Evolutionary conservation across 2,113 vertebrate genomes (phyloP).

Genomic region (Ameiurus melas): DNA sequence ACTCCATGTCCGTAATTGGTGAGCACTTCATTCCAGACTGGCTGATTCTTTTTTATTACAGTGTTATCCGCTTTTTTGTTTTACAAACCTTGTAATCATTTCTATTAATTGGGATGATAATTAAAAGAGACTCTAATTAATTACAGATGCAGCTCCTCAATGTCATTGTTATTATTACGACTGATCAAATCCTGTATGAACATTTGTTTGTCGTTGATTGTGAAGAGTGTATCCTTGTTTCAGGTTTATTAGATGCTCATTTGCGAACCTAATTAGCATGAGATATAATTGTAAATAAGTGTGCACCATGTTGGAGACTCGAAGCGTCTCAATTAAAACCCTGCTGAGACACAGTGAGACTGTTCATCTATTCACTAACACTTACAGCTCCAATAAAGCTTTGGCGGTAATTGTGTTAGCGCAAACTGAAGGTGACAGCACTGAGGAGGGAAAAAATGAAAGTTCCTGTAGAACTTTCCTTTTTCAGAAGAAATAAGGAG

Average conservation of each 20-base stretch:
- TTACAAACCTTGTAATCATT: background rate
- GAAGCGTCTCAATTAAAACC: conserved; percentile 39
- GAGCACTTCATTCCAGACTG: background rate
- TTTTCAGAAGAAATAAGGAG: too few species aligned
- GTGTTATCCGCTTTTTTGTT: background rate
- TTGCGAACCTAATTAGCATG: conserved; percentile 58
- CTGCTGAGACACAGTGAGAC: background rate
- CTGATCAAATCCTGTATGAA: background rate
- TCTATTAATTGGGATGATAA: conserved; percentile 1
- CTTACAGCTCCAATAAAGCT: background rate
- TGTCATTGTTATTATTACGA: background rate
- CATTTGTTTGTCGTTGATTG: background rate
- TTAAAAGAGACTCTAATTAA: background rate
- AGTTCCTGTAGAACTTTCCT: background rate
- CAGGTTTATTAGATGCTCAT: conserved; percentile 33
- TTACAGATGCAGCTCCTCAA: background rate
- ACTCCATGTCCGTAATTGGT: background rate
- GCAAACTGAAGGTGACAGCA: background rate
- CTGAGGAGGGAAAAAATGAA: background rate
- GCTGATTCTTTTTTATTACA: background rate
- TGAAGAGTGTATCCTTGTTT: background rate
- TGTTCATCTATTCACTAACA: background rate
- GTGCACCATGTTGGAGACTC: conserved; percentile 55
- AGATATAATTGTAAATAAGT: conserved; percentile 52
- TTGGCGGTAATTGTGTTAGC: background rate